These are phyloP conservation scores for Laticauda colubrina DNA, from an alignment of 2,113 vertebrate species.

Conservation along the genomic window DNA sequence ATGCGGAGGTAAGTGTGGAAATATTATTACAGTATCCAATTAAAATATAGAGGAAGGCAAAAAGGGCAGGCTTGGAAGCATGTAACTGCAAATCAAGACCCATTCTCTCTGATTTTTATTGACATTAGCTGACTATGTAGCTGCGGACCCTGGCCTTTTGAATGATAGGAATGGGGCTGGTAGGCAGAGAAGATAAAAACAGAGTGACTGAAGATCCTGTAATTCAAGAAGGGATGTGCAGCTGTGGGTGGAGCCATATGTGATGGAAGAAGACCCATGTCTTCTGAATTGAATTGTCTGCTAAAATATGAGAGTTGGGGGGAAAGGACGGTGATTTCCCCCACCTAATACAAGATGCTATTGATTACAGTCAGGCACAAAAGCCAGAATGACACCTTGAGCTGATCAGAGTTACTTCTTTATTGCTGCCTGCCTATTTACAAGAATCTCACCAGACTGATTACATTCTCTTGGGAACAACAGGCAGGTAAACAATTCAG, in stretches of 20 bases:
- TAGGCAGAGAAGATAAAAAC: not conserved
- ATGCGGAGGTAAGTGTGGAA: conserved; percentile 82
- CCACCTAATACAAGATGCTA: not conserved
- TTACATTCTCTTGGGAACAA: too few relatives aligned
- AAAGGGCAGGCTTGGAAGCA: not conserved
- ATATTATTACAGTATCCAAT: conserved; percentile 6
- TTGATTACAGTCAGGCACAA: not conserved
- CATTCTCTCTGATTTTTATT: too few relatives aligned
- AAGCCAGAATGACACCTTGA: too few relatives aligned
- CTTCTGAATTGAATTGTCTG: not conserved
- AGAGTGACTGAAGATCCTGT: not conserved
- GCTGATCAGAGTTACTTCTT: too few relatives aligned
- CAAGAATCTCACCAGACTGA: too few relatives aligned
- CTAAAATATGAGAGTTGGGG: not conserved
- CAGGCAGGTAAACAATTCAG: too few relatives aligned
- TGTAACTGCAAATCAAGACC: not conserved
- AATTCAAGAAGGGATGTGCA: not conserved
- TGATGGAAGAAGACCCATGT: not conserved
- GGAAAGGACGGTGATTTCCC: not conserved
- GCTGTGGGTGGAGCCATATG: not conserved
- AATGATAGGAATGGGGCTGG: too few relatives aligned
- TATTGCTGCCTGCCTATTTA: too few relatives aligned
- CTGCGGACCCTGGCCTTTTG: not conserved
- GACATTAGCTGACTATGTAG: not conserved
- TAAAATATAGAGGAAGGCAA: conserved; percentile 20